Base-by-base conservation (phyloP, 2,888 invertebrate species). In the Ypsolopha sequella region DNA sequence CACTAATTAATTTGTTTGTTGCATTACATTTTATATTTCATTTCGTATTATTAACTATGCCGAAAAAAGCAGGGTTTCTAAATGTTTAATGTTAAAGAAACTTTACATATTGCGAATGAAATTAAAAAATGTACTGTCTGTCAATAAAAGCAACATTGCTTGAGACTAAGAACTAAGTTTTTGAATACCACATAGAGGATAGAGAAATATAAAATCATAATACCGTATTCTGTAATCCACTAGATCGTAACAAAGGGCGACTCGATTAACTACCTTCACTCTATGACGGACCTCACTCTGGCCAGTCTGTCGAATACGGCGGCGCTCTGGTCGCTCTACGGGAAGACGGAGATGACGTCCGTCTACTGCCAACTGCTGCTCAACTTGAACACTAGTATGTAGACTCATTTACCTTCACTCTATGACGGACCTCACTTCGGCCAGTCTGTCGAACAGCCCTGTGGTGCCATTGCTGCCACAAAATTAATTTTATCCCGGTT, bases 281-380 rank as follows among this genome's bases (percentile, higher is more conserved):
- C 94, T 0, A 90, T 95, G 81, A 89, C 91, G 3, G 95, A 95
- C 60, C 85, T 96, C 51, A 92, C 94, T 56, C 92, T 94, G 57
- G 92, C 93, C 56, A 94, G 94, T 24, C 89, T 94, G 60, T 91
- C 94, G 0, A 92, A 95, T 75, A 92, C 94, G 59, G 92, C 95
- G 0, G 94, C 95, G 0, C 82, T 97, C 8, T 97, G 97, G 97
- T 89, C 92, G 10, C 89, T 95, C 52, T 97, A 96, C 70, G 97
- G 97, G 0, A 94, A 95, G 73, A 91, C 92, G 1, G 94, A 95
- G 73, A 92, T 96, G 90, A 91, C 93, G 0, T 92, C 93, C 0
- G 82, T 96, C 38, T 92, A 91, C 71, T 91, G 94, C 49, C 96
- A 96, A 72, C 75, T 95, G 10, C 78, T 96, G 41, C 84, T 97